Base-by-base conservation (phyloP, 2,888 invertebrate genomes). In the Yponomeuta plumbellus region DNA sequence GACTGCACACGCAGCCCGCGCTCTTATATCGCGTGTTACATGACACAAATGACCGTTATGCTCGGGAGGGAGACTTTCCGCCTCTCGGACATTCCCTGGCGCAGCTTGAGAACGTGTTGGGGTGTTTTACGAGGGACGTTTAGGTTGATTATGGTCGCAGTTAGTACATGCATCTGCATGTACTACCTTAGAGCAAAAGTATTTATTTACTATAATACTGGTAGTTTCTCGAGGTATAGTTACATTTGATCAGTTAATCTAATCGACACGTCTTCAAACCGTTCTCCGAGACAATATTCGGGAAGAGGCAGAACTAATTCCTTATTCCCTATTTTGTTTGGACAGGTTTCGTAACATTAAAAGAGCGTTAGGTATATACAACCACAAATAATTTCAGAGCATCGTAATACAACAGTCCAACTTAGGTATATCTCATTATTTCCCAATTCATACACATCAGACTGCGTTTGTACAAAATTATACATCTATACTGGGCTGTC, bases 41-140 rank as follows among this genome's bases (percentile, higher is more conserved):
- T 57, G 65, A 59, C 65, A 79, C 78, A 82, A 86, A 84, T 84
- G 83, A 83, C 82, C 80, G 79, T 77, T 76, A 73, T 70, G 68
- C 39, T 20, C 79, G 80, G 82, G 84, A 84, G 73, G 74, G 72
- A 73, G 73, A 79, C 84, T 84, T 86, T 82, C 79, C 79, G 61
- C 61, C 26, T 52, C 44, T 52, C 17, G 44, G 44, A 52, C 44
- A 52, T 52, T 52, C 17, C 17, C 44, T 13, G 17, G 17, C 17
- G 44, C 44, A 52, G 44, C 44, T 52, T 52, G 17, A 52, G 17
- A 13, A 4, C 17, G 44, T 52, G 44, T 52, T 52, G 17, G 44
- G 44, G 44, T 52, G 44, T 52, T 52, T 52, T 52, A 52, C 17
- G 44, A 17, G 44, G 44, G 44, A 52, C 44, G 44, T 52, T 52